Evolutionary conservation across 2,888 invertebrate genomes (phyloP), one percentile per base, ranked within the genome.

Genomic region (Hartigia nigra): DNA sequence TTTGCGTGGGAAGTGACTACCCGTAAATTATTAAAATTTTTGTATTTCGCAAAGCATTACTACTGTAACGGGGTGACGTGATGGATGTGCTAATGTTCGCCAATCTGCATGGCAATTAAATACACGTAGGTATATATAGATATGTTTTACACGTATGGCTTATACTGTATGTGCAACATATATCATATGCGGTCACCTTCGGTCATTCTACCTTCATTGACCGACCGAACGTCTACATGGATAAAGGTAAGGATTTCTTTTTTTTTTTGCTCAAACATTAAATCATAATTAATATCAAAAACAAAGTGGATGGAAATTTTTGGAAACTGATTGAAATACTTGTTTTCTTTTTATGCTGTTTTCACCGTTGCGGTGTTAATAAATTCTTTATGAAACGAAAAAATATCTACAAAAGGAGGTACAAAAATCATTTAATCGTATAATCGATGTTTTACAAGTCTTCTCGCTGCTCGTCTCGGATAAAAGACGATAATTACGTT

Each of bases 361-460:
- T 55, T 55, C 23, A 55, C 55, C 55, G 0, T 23, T 55, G 55
- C 14, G 55, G 55, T 55, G 55, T 55, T 23, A 23, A 55, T 23
- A 55, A 0, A 2, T 55, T 55, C 55, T 55, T 55, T 55, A 55
- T 55, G 55, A 55, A 55, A 55, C 72, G 31, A 72, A 31, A 72
- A 72, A 72, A 72, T 72, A 34, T 72, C 12, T 72, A 72, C 72
- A 72, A 72, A 72, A 72, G 14, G 12, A 31, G 31, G 32, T 72
- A 72, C 31, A 72, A 72, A 72, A 72, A 72, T 72, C 31, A 34
- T 31, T 72, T 72, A 72, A 32, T 14, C 12, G 34, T 34, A 31
- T 32, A 72, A 72, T 72, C 72, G 72, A 72, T 72, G 72, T 72
- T 72, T 72, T 23, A 32, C 23, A 55, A 55, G 55, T 55, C 55